Conservation (phyloP, 2,113 vertebrate species). For the Actenoides hombroni region DNA sequence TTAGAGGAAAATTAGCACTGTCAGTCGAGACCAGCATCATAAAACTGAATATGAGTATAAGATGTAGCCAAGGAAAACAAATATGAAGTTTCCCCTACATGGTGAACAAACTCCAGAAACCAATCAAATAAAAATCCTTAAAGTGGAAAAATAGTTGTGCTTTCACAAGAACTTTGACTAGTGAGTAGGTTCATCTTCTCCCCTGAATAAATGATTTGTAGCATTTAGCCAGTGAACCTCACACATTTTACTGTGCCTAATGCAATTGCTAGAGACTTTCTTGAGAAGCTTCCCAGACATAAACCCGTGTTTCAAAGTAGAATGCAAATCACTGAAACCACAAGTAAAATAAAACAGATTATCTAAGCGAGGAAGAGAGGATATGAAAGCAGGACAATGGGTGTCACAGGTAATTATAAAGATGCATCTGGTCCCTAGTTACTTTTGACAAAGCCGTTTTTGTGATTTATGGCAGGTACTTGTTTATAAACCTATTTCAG, state of each 20-base stretch:
- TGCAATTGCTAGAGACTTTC: neutral
- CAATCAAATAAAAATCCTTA: neutral
- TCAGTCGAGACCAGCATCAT: neutral
- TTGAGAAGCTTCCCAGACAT: neutral
- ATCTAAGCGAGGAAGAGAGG: constrained; percentile 38
- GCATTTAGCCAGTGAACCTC: neutral
- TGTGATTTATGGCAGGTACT: constrained; percentile 81
- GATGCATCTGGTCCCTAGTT: constrained; percentile 77
- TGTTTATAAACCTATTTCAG: constrained; percentile 81
- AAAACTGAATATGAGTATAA: neutral
- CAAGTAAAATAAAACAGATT: constrained; percentile 41
- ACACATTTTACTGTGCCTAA: neutral
- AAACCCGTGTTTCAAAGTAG: neutral
- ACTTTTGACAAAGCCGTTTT: constrained; percentile 78
- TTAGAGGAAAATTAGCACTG: neutral
- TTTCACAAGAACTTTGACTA: too few relatives aligned
- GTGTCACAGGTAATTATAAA: constrained; percentile 79
- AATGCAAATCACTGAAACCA: constrained; percentile 31
- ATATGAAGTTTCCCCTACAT: neutral
- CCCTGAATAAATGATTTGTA: neutral
- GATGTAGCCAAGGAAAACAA: neutral
- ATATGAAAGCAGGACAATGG: constrained; percentile 69
- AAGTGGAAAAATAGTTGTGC: neutral
- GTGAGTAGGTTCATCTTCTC: neutral
- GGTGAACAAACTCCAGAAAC: neutral